A percentile compares a stretch with the other conserved stretches of the same genome.
These are phyloP conservation scores for Bolinopsis microptera DNA, from an alignment of 37 sponge, comb jelly and placozoan species.

Conservation along the genomic window DNA sequence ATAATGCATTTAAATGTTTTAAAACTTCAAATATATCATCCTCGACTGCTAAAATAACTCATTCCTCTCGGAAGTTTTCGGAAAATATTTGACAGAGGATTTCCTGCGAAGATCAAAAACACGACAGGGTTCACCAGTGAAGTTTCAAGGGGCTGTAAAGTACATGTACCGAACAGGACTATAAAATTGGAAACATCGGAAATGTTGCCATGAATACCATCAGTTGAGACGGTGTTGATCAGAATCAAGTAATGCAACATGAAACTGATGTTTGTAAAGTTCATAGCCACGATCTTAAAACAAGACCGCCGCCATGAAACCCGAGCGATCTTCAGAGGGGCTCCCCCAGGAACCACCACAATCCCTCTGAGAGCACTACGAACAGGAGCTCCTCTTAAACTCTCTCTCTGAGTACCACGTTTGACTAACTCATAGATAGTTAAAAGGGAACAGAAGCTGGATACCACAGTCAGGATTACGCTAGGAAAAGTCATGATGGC, in stretches of 20 bases:
- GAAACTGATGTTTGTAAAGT: background rate
- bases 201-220: background rate
- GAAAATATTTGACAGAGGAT: background rate
- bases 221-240: background rate
- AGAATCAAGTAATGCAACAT: background rate
- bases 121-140: background rate
- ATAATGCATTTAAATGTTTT: too few relatives aligned
- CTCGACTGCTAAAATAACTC: too few relatives aligned
- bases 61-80: background rate
- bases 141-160: background rate
- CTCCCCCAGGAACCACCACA: background rate
- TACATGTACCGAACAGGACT: background rate
- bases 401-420: background rate
- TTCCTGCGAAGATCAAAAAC: background rate
- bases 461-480: background rate
- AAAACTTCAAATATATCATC: too few relatives aligned
- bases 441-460: background rate
- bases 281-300: background rate
- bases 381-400: background rate
- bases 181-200: background rate
- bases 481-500: background rate
- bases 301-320: background rate
- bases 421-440: background rate
- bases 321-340: background rate
- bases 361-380: background rate